Conservation (phyloP, 2,888 invertebrate species). For the Caenorhabditis parvicauda region DNA sequence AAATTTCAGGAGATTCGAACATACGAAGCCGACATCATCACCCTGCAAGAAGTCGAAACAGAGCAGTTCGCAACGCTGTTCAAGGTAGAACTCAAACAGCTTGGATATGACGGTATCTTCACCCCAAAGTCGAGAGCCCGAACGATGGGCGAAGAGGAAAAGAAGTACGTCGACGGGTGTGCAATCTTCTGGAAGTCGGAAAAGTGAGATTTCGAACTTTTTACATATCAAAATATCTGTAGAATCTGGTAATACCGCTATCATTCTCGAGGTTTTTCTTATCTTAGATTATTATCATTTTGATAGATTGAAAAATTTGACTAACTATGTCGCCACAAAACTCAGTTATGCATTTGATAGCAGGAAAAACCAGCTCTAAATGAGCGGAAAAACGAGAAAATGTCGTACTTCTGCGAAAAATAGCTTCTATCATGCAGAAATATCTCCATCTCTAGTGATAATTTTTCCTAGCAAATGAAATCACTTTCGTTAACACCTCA, state of each 20-base stretch:
- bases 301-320: too few species aligned
- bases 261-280: background rate
- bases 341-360: too few species aligned
- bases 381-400: too few species aligned
- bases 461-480: too few species aligned
- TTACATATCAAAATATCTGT: constrained; percentile 5
- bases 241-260: background rate
- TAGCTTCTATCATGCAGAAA: too few species aligned
- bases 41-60: constrained; percentile 92
- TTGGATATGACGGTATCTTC: constrained; percentile 77
- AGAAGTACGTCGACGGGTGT: constrained; percentile 97
- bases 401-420: too few species aligned
- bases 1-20: constrained; percentile 92
- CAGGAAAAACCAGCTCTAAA: too few species aligned
- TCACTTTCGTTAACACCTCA: too few species aligned
- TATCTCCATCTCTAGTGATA: too few species aligned
- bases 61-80: constrained; percentile 97
- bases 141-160: constrained; percentile 93
- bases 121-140: constrained; percentile 94
- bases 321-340: too few species aligned
- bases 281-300: background rate
- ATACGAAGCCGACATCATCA: constrained; percentile 94
- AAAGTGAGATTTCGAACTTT: constrained; percentile 62
- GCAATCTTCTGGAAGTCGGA: constrained; percentile 84
- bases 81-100: constrained; percentile 86